Base-by-base conservation (phyloP, 2,113 vertebrate species). In the Microcebus griseorufus region DNA sequence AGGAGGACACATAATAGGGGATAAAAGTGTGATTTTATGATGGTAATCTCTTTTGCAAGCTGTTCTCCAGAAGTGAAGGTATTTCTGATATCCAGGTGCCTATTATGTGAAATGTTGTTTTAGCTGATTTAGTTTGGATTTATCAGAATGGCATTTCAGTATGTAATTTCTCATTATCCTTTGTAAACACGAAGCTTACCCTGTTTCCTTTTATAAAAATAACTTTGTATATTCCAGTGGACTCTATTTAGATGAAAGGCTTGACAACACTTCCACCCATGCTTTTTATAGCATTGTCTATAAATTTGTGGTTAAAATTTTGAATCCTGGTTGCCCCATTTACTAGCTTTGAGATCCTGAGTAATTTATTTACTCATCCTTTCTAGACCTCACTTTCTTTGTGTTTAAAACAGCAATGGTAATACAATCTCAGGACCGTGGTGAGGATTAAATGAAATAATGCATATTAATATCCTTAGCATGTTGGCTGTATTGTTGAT, bases 111-210 rank as follows among this genome's bases (percentile, higher is more conserved):
- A 93, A 69, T 55, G 51, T 91, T 79, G 86, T 87, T 96, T 51
- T 82, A 37, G 65, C 48, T n/a, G 65, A 84, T 89, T 87, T 80
- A 10, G 12, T 90, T 84, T 45, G 37, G 60, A 29, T 88, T 96
- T 94, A 93, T 97, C 97, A 91, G 90, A 25, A 76, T 75, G 97
- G 81, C 96, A 94, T 97, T 96, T 96, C 72, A 60, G 93, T 78
- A 42, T 96, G 92, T 94, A 48, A 91, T 94, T 96, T 97, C 92
- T 96, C 94, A 82, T 96, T 92, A 85, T 70, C 62, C 88, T 96
- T 65, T 70, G 48, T 95, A 93, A 97, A 97, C 95, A 97, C 0
- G 4, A 65, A 60, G 78, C 23, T 83, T 48, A 88, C 91, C 94
- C 88, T 11, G 29, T 75, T 97, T 93, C 97, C 95, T 97, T 86